Evolutionary conservation across 1,140 invertebrate genomes (phyloP).

Genomic region (Tyrophagus putrescentiae): DNA sequence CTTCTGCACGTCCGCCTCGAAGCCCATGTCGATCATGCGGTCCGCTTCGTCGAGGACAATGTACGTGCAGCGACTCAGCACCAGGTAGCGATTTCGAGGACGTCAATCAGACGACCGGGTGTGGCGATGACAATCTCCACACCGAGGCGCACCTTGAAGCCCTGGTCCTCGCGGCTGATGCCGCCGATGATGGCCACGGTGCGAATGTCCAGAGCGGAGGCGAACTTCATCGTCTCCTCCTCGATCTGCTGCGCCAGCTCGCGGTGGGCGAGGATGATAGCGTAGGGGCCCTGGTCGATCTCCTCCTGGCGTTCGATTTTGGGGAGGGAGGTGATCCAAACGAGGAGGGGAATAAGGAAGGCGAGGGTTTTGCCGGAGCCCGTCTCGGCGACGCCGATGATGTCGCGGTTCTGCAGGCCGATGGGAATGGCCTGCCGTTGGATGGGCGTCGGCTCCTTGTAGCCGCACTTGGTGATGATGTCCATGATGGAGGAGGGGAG

Average conservation of each 20-base stretch:
- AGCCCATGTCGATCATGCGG: constrained; percentile 99
- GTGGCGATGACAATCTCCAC: constrained; percentile 99
- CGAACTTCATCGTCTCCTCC: constrained; percentile 97
- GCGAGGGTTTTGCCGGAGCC: constrained; percentile 96
- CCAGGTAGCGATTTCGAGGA: constrained; percentile 95
- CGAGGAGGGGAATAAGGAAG: constrained; percentile 88
- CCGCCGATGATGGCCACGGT: constrained; percentile 97
- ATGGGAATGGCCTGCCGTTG: constrained; percentile 98
- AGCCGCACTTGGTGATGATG: constrained; percentile 47
- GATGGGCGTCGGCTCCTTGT: constrained; percentile 86
- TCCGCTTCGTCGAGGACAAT: constrained; percentile 64
- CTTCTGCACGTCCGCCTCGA: constrained; percentile 91
- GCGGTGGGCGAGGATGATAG: constrained; percentile 93
- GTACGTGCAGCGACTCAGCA: constrained; percentile 75
- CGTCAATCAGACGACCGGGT: constrained; percentile 96
- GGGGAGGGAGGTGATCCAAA: constrained; percentile 95
- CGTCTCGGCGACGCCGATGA: constrained; percentile 98
- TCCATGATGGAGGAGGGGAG: constrained; percentile 81
- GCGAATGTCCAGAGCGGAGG: constrained; percentile 76
- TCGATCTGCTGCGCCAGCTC: constrained; percentile 99
- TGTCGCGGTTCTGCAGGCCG: constrained; percentile 92
- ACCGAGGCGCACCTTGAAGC: constrained; percentile 83
- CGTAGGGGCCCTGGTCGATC: constrained; percentile 77
- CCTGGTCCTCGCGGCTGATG: constrained; percentile 92
- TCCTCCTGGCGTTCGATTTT: constrained; percentile 41